Percentiles rank a stretch among this genome's conserved stretches.
Evolutionary conservation across 2,113 vertebrate genomes (phyloP).

Genomic region (Pyxicephalus adspersus): DNA sequence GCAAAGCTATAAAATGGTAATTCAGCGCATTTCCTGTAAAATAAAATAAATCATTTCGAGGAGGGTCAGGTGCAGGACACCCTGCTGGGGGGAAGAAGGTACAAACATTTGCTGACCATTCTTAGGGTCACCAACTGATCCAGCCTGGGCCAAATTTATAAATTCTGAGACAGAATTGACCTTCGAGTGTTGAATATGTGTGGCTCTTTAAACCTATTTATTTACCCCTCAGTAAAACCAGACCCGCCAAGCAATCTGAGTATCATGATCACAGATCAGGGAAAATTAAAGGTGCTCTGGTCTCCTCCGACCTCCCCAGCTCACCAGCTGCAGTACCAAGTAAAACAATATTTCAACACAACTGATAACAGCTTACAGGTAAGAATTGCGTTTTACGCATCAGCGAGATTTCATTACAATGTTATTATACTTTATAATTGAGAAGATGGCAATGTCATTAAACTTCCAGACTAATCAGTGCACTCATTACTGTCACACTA

Average conservation of each 20-base stretch:
- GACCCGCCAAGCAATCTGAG: constrained; percentile 77
- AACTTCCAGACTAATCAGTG: not conserved
- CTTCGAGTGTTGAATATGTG: not conserved
- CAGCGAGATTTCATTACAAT: not conserved
- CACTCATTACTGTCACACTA: not conserved
- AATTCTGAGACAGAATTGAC: too few relatives aligned
- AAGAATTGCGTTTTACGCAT: not conserved
- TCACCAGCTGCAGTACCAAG: constrained; percentile 75
- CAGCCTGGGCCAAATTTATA: too few relatives aligned
- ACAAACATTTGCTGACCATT: too few relatives aligned
- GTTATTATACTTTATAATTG: not conserved
- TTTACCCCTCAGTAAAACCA: constrained; percentile 77
- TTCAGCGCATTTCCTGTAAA: too few relatives aligned
- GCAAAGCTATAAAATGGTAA: too few relatives aligned
- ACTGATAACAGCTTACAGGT: constrained; percentile 63
- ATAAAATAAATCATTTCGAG: too few relatives aligned
- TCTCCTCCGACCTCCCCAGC: constrained; percentile 57
- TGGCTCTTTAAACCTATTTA: constrained; percentile 13
- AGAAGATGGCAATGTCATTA: not conserved
- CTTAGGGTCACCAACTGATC: too few relatives aligned
- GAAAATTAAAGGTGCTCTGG: constrained; percentile 81
- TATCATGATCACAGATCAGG: constrained; percentile 76
- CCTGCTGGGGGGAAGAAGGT: too few relatives aligned
- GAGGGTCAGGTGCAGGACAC: too few relatives aligned
- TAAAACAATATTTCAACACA: constrained; percentile 73